Evolutionary conservation across 2,113 vertebrate genomes (phyloP), one percentile per base, ranked within the genome.

Genomic region (Rafetus swinhoei): DNA sequence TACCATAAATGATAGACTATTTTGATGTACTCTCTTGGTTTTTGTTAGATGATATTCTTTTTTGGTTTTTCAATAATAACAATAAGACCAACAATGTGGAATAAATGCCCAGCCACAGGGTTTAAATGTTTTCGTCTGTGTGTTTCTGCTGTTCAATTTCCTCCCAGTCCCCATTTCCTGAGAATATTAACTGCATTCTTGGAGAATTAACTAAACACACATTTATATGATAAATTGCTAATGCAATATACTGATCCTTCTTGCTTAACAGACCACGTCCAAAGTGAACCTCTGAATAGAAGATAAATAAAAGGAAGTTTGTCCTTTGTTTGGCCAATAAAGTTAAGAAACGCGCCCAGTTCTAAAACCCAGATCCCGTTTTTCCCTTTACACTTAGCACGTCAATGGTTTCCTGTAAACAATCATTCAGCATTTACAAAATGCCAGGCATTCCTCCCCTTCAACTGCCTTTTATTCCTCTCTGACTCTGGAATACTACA

Each of bases 131-230:
- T 74, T 95, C 55, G 84, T 2, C 0, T 85, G 18, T 92, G 89
- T 93, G 65, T 87, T 96, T 86, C 56, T n/a, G 79, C 27, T 92
- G 88, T 29, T 93, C 52, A 9, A 5, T 84, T 92, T 88, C 19
- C 85, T 94, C 55, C 95, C 82, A 90, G 52, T 35, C 14, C 53
- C 81, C 10, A 62, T 54, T 27, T 77, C 80, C 29, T 76, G 88
- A 93, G 88, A 80, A 81, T 55, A 86, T 88, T 92, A 93, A 82
- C 65, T 93, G 50, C 11, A 56, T 90, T 96, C 79, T 87, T 74
- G 56, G 25, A 88, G 93, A 95, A 77, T 52, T 22, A 62, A 95
- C 76, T 82, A 87, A 95, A 92, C 39, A 4, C 55, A 29, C 79
- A 95, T 21, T 79, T 79, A 16, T 32, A 35, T 56, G 39, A 15